These are phyloP conservation scores for Bucco capensis DNA, from an alignment of 2,113 vertebrate species.

Conservation along the genomic window DNA sequence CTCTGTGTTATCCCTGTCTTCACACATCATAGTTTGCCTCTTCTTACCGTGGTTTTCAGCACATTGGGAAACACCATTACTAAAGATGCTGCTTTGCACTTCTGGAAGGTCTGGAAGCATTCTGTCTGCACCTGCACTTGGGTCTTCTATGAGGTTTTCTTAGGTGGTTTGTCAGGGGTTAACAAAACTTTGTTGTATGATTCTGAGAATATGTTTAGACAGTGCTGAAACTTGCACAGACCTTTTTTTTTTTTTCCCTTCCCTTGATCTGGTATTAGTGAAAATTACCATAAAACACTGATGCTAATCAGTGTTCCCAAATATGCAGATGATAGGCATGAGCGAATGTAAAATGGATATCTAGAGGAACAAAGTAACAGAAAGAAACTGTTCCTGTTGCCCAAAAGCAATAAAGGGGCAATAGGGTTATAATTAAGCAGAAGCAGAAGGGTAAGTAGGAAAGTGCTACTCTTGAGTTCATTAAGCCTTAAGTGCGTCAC, in stretches of 20 bases:
- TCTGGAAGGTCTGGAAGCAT: background rate
- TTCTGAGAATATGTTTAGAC: background rate
- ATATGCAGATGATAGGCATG: background rate
- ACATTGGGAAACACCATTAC: background rate
- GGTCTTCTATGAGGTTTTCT: background rate
- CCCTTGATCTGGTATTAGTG: background rate
- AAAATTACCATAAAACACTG: background rate
- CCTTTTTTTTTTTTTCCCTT: too few species aligned
- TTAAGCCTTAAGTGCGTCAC: background rate
- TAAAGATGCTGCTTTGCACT: background rate
- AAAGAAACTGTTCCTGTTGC: background rate
- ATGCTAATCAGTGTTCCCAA: background rate
- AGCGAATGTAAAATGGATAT: background rate
- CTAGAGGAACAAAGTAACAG: background rate
- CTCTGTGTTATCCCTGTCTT: rapidly evolving
- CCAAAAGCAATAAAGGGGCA: background rate
- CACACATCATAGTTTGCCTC: background rate
- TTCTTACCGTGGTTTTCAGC: background rate
- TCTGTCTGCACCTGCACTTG: background rate
- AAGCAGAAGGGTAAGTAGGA: background rate
- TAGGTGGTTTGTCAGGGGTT: background rate
- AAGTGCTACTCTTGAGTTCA: background rate
- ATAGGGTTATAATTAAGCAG: background rate
- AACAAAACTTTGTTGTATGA: background rate
- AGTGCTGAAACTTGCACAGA: background rate